Evolutionary conservation across 2,888 invertebrate species (phyloP).

Genomic region (Gymnosoma rotundatum): DNA sequence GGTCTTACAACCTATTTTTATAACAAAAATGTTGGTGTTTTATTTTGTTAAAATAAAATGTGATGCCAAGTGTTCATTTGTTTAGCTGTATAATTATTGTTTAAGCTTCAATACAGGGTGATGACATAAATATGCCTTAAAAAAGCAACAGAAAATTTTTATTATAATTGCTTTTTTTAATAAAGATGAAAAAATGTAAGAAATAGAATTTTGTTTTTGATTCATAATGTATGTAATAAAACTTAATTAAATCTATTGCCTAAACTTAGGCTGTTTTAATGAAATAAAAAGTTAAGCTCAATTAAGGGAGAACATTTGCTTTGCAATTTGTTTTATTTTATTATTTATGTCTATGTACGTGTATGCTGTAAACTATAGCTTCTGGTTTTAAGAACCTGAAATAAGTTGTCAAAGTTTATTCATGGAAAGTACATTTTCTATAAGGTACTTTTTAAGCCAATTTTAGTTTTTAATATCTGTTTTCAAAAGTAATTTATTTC

Average conservation of each 20-base stretch:
- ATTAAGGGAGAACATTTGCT: neutral
- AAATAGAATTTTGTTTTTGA: too few species aligned
- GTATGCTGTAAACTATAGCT: too few species aligned
- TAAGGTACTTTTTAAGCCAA: too few species aligned
- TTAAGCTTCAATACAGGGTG: conserved; percentile 23
- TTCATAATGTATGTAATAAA: neutral
- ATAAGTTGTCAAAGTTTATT: too few species aligned
- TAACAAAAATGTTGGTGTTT: neutral
- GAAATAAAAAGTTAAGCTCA: neutral
- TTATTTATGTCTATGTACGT: too few species aligned
- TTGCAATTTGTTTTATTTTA: too few species aligned
- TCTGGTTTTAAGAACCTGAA: too few species aligned
- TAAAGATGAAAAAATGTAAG: too few species aligned
- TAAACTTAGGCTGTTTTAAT: neutral
- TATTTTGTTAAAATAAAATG: conserved; percentile 3
- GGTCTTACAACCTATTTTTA: conserved; percentile 17
- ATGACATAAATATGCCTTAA: conserved; percentile 16
- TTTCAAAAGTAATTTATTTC: too few species aligned
- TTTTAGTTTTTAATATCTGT: too few species aligned
- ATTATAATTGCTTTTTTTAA: conserved; percentile 6
- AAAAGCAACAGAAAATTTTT: neutral
- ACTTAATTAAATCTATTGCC: neutral
- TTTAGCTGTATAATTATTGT: conserved; percentile 18
- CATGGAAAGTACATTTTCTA: too few species aligned
- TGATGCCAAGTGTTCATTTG: conserved; percentile 25